Conservation (phyloP, 2,113 vertebrate species). For the Choloepus hoffmanni region DNA sequence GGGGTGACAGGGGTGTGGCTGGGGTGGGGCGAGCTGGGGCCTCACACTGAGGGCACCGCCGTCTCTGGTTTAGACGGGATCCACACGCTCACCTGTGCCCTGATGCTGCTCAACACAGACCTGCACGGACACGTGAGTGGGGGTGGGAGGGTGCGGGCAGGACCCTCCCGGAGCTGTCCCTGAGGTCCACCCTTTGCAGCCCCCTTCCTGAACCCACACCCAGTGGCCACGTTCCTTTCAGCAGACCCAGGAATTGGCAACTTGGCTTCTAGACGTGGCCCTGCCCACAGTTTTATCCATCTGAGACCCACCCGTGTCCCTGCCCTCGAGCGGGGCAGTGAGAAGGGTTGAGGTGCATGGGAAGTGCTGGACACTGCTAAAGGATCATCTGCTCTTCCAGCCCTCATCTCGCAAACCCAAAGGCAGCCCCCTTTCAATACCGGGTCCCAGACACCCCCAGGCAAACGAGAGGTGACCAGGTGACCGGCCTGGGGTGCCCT, state of each 20-base stretch:
- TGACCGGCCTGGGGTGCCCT: neutral
- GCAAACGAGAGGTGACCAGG: neutral
- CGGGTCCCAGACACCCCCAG: neutral
- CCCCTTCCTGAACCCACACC: neutral
- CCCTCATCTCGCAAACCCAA: rapidly evolving
- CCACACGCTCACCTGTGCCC: conserved; percentile 89
- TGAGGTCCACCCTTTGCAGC: neutral
- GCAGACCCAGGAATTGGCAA: neutral
- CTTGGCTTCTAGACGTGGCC: conserved; percentile 6
- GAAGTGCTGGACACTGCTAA: neutral
- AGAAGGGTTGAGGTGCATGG: neutral
- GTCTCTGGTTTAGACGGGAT: conserved; percentile 88
- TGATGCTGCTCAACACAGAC: conserved; percentile 91
- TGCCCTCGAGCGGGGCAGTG: neutral
- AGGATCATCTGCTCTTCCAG: neutral
- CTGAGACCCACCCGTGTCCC: neutral
- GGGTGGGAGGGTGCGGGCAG: rapidly evolving
- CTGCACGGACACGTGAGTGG: conserved; percentile 90
- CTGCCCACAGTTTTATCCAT: neutral
- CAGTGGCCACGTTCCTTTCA: neutral
- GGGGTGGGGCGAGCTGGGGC: neutral
- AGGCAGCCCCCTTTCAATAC: neutral
- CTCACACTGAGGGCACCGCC: neutral
- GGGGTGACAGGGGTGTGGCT: neutral
- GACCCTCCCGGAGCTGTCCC: rapidly evolving